Percentiles rank a stretch among this genome's conserved stretches.
Conservation (phyloP, 2,797 vertebrate genomes). For the Danio albolineatus region DNA sequence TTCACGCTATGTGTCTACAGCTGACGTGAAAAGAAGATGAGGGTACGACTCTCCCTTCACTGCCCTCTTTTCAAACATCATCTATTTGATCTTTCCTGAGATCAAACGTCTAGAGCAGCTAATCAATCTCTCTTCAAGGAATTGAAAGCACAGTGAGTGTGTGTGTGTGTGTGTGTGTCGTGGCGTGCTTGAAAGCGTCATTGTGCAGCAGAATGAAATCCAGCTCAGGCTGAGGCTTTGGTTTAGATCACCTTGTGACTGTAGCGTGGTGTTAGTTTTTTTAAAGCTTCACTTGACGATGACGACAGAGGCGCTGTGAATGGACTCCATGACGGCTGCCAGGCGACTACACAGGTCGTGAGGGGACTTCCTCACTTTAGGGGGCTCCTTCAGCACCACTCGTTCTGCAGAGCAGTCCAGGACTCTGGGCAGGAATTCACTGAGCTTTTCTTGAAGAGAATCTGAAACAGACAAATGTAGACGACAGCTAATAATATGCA, state of each 20-base stretch:
- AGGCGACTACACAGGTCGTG: conserved; percentile 95
- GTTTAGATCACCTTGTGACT: conserved; percentile 12
- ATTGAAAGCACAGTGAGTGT: conserved; percentile 30
- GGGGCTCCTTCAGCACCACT: conserved; percentile 91
- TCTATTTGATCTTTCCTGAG: conserved; percentile 60
- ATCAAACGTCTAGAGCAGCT: conserved; percentile 48
- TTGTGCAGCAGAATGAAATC: conserved; percentile 51
- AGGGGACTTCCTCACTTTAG: conserved; percentile 89
- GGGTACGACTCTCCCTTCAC: conserved; percentile 19
- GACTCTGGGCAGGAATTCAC: conserved; percentile 91
- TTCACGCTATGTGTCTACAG: conserved; percentile 44
- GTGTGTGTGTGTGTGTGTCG: background rate
- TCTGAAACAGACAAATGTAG: conserved; percentile 73
- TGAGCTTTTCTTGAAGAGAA: conserved; percentile 87
- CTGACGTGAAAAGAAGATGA: conserved; percentile 39
- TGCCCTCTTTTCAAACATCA: conserved; percentile 33
- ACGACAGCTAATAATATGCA: background rate
- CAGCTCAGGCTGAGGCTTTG: background rate
- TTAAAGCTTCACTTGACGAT: conserved; percentile 79
- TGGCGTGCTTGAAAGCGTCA: conserved; percentile 47
- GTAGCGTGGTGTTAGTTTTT: conserved; percentile 5
- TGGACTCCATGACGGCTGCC: conserved; percentile 94
- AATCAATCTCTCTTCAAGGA: conserved; percentile 36
- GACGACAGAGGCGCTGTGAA: conserved; percentile 85
- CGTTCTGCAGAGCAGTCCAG: conserved; percentile 88